Conservation (phyloP, 2,888 invertebrate species). For the Noctua comes region DNA sequence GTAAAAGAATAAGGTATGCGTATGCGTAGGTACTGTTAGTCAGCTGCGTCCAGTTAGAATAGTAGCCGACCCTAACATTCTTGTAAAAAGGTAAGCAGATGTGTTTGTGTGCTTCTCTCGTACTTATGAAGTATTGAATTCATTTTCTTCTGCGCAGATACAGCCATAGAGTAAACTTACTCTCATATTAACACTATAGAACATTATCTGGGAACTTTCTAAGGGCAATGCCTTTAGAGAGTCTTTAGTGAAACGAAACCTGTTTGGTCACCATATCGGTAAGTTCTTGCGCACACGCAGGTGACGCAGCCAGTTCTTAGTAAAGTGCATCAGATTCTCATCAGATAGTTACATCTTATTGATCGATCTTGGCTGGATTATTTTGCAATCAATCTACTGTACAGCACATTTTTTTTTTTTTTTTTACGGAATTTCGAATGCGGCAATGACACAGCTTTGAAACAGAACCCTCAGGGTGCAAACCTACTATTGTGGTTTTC, state of each 20-base stretch:
- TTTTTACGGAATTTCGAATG: background rate
- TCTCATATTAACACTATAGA: background rate
- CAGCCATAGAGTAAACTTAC: background rate
- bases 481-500: background rate
- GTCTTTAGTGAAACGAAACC: constrained; percentile 48
- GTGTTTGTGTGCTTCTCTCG: too few species aligned
- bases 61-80: too few species aligned
- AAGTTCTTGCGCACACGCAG: background rate
- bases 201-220: constrained; percentile 32
- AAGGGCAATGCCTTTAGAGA: constrained; percentile 43
- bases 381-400: background rate
- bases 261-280: constrained; percentile 20
- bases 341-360: background rate
- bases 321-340: constrained; percentile 13
- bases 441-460: background rate
- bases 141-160: too few species aligned
- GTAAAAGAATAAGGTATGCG: too few species aligned
- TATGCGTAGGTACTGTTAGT: too few species aligned
- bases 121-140: too few species aligned
- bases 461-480: background rate
- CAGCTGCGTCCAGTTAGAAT: too few species aligned
- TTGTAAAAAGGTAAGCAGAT: too few species aligned
- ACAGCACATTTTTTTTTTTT: background rate
- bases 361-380: background rate
- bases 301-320: background rate